phyloP scores from a whole-genome alignment of 2,888 invertebrate species.

The Troilus luridus region DNA sequence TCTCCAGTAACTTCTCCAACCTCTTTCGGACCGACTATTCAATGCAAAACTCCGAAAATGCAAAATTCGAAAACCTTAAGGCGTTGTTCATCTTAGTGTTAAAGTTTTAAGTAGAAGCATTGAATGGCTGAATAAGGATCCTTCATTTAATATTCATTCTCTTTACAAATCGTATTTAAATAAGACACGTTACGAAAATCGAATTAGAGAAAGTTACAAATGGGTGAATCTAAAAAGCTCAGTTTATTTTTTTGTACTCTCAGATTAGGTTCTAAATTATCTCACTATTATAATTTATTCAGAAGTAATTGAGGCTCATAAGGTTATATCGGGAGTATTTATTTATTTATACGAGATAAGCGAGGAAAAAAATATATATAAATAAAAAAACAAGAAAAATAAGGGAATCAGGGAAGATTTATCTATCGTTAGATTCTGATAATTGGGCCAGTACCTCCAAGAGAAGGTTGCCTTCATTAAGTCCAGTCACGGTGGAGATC shows the following conservation, averaged over 20 bases:
- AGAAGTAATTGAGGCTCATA: not conserved
- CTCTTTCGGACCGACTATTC: no score
- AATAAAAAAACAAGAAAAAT: not conserved
- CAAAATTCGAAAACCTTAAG: no score
- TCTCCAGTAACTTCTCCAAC: no score
- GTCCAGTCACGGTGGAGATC: conserved; percentile 32
- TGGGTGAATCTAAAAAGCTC: not conserved
- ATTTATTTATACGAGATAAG: not conserved
- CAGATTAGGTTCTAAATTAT: not conserved
- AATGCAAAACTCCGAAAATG: no score
- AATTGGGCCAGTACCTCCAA: not conserved
- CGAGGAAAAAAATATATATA: not conserved
- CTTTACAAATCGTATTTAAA: not conserved
- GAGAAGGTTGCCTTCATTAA: conserved; percentile 12
- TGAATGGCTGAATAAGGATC: not conserved
- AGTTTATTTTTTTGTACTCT: not conserved
- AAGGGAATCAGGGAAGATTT: not conserved
- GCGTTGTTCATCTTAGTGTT: not conserved
- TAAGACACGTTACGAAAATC: not conserved
- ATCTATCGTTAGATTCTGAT: not conserved
- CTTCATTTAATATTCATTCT: not conserved
- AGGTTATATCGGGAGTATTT: not conserved
- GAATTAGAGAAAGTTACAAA: not conserved
- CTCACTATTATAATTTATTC: conserved; percentile 5
- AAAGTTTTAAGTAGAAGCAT: not conserved